Evolutionary conservation across 2,113 vertebrate genomes (phyloP).

Genomic region (Macquaria ambigua): DNA sequence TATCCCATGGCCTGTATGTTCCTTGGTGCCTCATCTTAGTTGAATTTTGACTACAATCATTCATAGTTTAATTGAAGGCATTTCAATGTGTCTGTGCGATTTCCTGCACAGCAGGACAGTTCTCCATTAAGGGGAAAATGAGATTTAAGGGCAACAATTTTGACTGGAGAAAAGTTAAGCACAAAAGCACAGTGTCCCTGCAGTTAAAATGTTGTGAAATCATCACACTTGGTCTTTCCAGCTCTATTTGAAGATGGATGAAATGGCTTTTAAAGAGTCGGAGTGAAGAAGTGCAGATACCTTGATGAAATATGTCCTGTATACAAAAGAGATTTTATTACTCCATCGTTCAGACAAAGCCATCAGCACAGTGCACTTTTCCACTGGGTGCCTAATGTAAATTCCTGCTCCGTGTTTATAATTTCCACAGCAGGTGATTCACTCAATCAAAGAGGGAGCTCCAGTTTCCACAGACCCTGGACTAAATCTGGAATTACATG

Average conservation of each 20-base stretch:
- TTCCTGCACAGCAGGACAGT: constrained; percentile 34
- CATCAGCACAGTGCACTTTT: constrained; percentile 67
- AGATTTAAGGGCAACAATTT: constrained; percentile 36
- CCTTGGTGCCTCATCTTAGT: not conserved
- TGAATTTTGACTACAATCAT: constrained; percentile 4
- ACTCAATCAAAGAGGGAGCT: constrained; percentile 73
- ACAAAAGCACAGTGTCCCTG: constrained; percentile 60
- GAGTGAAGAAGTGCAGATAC: constrained; percentile 81
- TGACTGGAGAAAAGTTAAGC: constrained; percentile 38
- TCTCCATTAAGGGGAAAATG: constrained; percentile 4
- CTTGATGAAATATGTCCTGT: constrained; percentile 77
- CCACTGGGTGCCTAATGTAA: constrained; percentile 80
- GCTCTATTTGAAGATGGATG: constrained; percentile 83
- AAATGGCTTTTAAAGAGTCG: constrained; percentile 84
- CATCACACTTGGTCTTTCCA: constrained; percentile 80
- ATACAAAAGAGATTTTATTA: constrained; percentile 82
- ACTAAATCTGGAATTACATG: constrained; percentile 58
- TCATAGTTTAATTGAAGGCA: constrained; percentile 30
- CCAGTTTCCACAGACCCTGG: constrained; percentile 57
- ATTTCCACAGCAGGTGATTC: constrained; percentile 80
- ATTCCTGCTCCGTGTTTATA: constrained; percentile 82
- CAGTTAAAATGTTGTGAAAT: constrained; percentile 74
- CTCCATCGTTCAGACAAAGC: constrained; percentile 73
- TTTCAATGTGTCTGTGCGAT: constrained; percentile 21
- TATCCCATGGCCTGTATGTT: not conserved